Conservation (phyloP, 2,888 invertebrate genomes). For the Tenthredo notha region DNA sequence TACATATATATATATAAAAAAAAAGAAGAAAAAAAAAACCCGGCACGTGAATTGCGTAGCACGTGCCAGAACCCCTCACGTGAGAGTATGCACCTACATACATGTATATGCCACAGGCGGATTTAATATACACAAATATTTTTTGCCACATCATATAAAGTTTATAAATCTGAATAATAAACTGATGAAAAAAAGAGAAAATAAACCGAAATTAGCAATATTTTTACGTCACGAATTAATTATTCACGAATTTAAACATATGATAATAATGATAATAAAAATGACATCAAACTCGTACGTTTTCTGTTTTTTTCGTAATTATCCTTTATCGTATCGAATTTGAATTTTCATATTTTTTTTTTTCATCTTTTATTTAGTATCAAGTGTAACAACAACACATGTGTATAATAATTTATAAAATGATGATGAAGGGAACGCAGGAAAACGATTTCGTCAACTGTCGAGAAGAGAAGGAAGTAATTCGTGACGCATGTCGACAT, state of each 20-base stretch:
- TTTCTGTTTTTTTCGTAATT: too few relatives aligned
- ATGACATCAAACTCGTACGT: too few relatives aligned
- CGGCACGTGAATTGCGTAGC: constrained; percentile 42
- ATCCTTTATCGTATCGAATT: too few relatives aligned
- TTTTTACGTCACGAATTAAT: too few relatives aligned
- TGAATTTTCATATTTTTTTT: too few relatives aligned
- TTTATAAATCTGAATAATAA: not conserved
- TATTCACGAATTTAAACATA: too few relatives aligned
- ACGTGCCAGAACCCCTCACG: constrained; percentile 14
- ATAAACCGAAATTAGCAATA: too few relatives aligned
- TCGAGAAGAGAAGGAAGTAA: constrained; percentile 1
- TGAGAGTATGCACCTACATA: not conserved
- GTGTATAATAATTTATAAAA: not conserved
- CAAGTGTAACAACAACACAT: too few relatives aligned
- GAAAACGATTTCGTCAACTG: constrained; percentile 13
- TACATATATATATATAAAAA: not conserved
- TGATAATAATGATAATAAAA: too few relatives aligned
- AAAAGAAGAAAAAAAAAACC: not conserved
- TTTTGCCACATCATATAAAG: not conserved
- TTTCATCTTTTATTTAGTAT: too few relatives aligned
- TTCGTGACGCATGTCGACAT: constrained; percentile 28
- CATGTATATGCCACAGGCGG: not conserved
- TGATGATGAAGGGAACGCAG: not conserved
- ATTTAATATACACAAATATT: not conserved
- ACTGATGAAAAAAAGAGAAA: not conserved